Conservation (phyloP, 1,140 invertebrate genomes). For the Aricia agestis region DNA sequence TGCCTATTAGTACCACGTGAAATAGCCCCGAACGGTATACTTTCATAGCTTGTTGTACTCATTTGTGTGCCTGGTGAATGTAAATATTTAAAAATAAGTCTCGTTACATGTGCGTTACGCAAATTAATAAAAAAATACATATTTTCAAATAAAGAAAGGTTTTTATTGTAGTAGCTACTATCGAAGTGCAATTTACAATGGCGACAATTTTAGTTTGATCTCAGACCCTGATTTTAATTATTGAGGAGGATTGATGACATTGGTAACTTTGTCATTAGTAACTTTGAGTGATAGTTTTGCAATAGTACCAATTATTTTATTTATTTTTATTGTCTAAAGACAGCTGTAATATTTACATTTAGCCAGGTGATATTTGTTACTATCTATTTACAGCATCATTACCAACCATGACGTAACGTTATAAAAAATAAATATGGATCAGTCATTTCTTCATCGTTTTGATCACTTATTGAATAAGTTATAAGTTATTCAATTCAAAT, state of each 20-base stretch:
- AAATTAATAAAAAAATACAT: too few relatives aligned
- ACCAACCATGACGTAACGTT: neutral
- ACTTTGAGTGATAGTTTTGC: too few relatives aligned
- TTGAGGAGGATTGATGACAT: too few relatives aligned
- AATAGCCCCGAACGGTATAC: neutral
- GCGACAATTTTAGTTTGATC: too few relatives aligned
- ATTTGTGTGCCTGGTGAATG: conserved; percentile 6
- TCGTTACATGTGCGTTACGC: too few relatives aligned
- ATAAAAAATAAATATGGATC: neutral
- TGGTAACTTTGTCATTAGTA: too few relatives aligned
- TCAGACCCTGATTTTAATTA: too few relatives aligned
- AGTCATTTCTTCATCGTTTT: neutral
- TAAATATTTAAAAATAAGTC: neutral
- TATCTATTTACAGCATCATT: conserved; percentile 1
- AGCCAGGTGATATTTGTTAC: neutral
- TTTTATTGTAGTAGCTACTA: too few relatives aligned
- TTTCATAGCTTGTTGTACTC: conserved; percentile 18
- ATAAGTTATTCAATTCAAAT: neutral
- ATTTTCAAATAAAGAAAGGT: too few relatives aligned
- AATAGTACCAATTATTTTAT: too few relatives aligned
- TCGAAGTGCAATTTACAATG: too few relatives aligned
- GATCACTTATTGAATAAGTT: neutral
- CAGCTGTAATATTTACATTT: neutral
- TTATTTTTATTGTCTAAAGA: too few relatives aligned
- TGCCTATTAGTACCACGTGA: neutral